Evolutionary conservation across 2,797 vertebrate species (phyloP).

Genomic region (Chaetophractus vellerosus): DNA sequence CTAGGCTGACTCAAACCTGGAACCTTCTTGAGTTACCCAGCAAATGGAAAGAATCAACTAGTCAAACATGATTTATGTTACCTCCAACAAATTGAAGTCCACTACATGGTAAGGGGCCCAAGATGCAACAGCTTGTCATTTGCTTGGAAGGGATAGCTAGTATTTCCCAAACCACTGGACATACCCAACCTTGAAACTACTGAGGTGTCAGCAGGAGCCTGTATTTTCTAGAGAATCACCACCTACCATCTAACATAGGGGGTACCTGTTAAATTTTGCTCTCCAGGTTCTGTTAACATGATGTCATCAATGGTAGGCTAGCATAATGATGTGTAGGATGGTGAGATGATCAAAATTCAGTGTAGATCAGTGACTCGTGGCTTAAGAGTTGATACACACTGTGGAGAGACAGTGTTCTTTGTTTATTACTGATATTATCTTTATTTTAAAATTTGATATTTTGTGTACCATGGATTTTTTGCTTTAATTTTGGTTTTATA

Average conservation of each 20-base stretch:
- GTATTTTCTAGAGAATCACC: background rate
- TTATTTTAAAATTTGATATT: slow-evolving; percentile 39
- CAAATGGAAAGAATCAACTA: slow-evolving; percentile 5
- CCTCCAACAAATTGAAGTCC: background rate
- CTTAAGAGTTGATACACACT: background rate
- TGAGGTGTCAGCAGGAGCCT: background rate
- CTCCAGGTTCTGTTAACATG: background rate
- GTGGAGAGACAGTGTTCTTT: background rate
- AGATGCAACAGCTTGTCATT: background rate
- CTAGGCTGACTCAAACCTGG: background rate
- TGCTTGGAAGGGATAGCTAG: background rate
- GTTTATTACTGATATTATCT: background rate
- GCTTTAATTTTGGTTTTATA: slow-evolving; percentile 44
- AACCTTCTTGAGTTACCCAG: background rate
- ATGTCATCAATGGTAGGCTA: background rate
- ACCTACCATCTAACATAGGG: slow-evolving; percentile 8
- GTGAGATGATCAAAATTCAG: background rate
- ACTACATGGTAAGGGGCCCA: background rate
- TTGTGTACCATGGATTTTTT: background rate
- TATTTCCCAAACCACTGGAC: background rate
- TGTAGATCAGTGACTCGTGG: background rate
- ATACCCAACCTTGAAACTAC: background rate
- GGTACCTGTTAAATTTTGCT: background rate
- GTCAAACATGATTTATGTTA: background rate
- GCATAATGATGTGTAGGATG: background rate